These are phyloP conservation scores for Netelia melanura DNA, from an alignment of 2,888 invertebrate genomes.

Conservation along the genomic window DNA sequence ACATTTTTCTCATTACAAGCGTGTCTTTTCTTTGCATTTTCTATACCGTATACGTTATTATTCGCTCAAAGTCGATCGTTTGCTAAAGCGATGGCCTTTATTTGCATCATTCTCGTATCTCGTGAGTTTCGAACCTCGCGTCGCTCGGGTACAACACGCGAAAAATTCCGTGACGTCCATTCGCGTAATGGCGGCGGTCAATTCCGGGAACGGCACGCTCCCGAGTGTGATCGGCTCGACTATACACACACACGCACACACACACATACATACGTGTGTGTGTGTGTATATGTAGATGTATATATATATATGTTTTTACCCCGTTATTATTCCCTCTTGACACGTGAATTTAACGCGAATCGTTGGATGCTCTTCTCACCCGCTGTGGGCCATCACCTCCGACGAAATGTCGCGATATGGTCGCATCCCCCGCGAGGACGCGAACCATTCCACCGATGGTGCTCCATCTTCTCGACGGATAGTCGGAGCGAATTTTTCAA, in stretches of 20 bases:
- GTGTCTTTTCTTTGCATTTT: constrained; percentile 44
- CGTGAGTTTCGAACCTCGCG: constrained; percentile 66
- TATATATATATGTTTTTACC: constrained; percentile 35
- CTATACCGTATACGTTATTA: constrained; percentile 10
- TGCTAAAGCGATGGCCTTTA: too few relatives aligned
- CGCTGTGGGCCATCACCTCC: background rate
- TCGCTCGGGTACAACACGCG: constrained; percentile 67
- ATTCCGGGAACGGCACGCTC: constrained; percentile 79
- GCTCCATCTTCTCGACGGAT: background rate
- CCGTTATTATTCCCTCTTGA: background rate
- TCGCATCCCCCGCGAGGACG: background rate
- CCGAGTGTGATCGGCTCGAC: constrained; percentile 72
- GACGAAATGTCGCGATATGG: background rate
- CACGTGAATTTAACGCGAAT: background rate
- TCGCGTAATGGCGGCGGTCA: constrained; percentile 80
- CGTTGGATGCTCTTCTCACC: background rate
- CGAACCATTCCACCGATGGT: background rate
- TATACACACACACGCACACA: too few relatives aligned
- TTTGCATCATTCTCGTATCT: background rate
- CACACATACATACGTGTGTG: too few relatives aligned
- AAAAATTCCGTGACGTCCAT: constrained; percentile 76
- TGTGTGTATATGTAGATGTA: too few relatives aligned
- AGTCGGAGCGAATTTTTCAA: background rate
- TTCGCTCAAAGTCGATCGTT: constrained; percentile 22
- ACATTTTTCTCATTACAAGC: constrained; percentile 27